phyloP scores from a whole-genome alignment of 1,140 invertebrate species.

The Orchesella cincta region DNA sequence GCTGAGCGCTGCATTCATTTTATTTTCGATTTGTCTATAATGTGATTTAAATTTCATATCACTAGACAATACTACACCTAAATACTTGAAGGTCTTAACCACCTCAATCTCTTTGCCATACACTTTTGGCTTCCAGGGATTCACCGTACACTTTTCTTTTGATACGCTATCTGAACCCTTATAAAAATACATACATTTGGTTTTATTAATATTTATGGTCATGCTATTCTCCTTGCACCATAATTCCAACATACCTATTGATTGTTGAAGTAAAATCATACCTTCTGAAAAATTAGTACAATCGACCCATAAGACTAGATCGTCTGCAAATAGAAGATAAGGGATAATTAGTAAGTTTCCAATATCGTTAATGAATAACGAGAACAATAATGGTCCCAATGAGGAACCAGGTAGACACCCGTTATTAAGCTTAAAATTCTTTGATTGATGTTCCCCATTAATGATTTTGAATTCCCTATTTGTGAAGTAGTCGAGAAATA shows the following conservation, averaged over 20 bases:
- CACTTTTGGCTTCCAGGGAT: neutral
- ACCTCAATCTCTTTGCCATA: neutral
- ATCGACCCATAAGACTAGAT: neutral
- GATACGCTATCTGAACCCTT: neutral
- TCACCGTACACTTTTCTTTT: neutral
- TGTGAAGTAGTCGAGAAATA: neutral
- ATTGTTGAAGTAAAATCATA: neutral
- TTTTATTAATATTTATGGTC: neutral
- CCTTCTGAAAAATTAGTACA: neutral
- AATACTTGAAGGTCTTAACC: neutral
- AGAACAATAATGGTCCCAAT: neutral
- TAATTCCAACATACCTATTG: neutral
- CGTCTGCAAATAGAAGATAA: slow-evolving; percentile 1
- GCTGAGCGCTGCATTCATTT: neutral
- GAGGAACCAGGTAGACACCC: slow-evolving; percentile 46
- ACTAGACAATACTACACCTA: neutral
- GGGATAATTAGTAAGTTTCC: neutral
- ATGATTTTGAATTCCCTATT: neutral
- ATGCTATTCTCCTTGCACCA: neutral
- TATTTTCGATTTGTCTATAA: neutral
- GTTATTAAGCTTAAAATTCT: neutral
- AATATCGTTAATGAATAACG: neutral
- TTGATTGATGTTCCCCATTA: neutral
- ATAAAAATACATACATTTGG: slow-evolving; percentile 3
- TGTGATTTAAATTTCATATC: neutral